A percentile compares a stretch with the other conserved stretches of the same genome.
These are phyloP conservation scores for Onychomys arenicola DNA, from an alignment of 2,797 vertebrate species.

Conservation along the genomic window DNA sequence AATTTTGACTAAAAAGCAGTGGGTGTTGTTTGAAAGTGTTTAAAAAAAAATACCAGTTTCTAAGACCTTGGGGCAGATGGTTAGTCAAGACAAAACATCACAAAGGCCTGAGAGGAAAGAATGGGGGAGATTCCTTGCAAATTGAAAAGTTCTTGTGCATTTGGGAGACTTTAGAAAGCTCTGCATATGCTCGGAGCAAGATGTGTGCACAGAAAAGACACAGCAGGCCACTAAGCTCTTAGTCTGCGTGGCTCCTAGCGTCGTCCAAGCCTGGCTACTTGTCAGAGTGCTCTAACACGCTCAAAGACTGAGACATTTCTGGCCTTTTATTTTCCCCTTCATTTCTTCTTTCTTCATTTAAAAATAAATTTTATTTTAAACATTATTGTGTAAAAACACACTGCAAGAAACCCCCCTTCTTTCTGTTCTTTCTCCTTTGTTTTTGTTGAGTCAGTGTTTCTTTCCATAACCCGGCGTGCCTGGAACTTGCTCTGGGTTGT, in stretches of 20 bases:
- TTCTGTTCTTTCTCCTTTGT: background rate
- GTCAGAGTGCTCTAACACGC: background rate
- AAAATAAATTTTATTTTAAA: constrained; percentile 1
- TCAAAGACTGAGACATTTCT: background rate
- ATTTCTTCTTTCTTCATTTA: background rate
- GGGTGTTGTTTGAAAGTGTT: background rate
- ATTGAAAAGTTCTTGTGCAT: background rate
- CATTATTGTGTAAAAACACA: background rate
- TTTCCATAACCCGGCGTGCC: background rate
- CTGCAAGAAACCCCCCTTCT: background rate
- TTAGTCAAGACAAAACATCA: background rate
- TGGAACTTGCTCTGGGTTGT: background rate
- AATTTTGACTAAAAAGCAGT: background rate
- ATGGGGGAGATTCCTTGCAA: background rate
- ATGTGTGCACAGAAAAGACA: background rate
- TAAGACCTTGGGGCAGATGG: background rate
- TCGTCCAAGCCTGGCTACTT: background rate
- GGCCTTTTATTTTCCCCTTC: background rate
- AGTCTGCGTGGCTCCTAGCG: no score
- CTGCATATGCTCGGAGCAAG: background rate
- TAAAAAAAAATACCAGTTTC: background rate
- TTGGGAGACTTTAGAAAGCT: background rate
- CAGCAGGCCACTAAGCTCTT: background rate
- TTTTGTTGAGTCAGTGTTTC: background rate
- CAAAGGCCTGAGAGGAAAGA: background rate